phyloP scores from a whole-genome alignment of 35 echinoderm and acorn worm genomes.

The Ptychodera flava region DNA sequence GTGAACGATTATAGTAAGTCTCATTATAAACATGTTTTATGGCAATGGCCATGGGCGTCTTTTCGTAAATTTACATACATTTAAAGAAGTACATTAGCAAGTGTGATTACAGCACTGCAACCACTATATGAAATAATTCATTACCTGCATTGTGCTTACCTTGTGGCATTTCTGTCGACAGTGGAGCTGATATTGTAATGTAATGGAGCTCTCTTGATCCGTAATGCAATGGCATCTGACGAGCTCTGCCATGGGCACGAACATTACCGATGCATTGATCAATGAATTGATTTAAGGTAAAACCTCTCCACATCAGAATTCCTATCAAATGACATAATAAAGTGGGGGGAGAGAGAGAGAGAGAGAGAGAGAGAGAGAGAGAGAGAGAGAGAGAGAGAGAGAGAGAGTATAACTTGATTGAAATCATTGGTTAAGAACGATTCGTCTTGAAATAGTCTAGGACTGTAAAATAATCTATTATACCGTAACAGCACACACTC shows the following conservation, averaged over 20 bases:
- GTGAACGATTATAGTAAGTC: too few species aligned
- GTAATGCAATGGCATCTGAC: conserved; percentile 98
- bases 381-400: neutral
- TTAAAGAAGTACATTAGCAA: neutral
- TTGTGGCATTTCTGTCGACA: conserved; percentile 98
- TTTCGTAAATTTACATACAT: neutral
- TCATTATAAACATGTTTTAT: too few species aligned
- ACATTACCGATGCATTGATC: conserved; percentile 90
- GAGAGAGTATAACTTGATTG: neutral
- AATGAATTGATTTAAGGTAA: conserved; percentile 56
- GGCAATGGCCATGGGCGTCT: too few species aligned
- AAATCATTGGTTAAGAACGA: neutral
- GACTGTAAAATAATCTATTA: neutral
- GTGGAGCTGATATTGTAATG: conserved; percentile 84
- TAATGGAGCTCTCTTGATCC: conserved; percentile 88
- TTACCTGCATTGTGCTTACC: conserved; percentile 52
- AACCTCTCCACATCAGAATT: conserved; percentile 89
- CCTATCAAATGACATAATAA: conserved; percentile 36
- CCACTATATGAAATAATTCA: neutral
- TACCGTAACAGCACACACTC: neutral
- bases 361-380: neutral
- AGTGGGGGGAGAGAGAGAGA: neutral
- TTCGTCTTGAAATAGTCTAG: neutral
- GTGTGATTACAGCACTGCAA: neutral
- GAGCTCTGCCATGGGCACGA: conserved; percentile 56